Percentiles rank a stretch among this genome's conserved stretches.
These are phyloP conservation scores for Chaetogeoica ovagalla DNA, from an alignment of 2,888 invertebrate species.

Conservation along the genomic window DNA sequence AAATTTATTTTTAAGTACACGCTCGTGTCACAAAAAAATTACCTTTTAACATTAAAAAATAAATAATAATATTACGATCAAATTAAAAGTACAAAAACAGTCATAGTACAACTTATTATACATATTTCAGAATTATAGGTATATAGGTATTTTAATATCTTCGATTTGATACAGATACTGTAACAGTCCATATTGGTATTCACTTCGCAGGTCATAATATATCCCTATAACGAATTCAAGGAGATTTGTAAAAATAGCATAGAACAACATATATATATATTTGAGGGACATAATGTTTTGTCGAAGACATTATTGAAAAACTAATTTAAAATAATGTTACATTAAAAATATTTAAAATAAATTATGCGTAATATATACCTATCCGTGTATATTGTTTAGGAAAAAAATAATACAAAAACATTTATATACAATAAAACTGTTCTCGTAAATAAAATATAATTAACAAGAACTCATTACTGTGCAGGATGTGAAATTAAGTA, in stretches of 20 bases:
- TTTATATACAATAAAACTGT: constrained; percentile 16
- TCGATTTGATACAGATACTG: constrained; percentile 6
- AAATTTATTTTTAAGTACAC: constrained; percentile 28
- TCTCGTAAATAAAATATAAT: constrained; percentile 8
- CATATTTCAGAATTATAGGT: neutral
- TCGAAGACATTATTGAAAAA: constrained; percentile 12
- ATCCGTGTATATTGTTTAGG: neutral
- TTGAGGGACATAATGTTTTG: neutral
- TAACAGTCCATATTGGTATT: neutral
- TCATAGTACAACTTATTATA: constrained; percentile 17
- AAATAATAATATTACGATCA: constrained; percentile 22
- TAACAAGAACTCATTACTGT: constrained; percentile 16
- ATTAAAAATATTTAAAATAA: constrained; percentile 29
- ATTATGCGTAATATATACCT: neutral
- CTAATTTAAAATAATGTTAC: constrained; percentile 14
- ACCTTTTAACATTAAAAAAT: constrained; percentile 35
- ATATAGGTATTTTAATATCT: neutral
- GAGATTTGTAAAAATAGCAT: neutral
- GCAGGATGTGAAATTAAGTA: constrained; percentile 40
- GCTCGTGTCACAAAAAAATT: constrained; percentile 31
- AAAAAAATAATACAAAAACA: constrained; percentile 13
- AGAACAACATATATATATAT: neutral
- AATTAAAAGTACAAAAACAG: constrained; percentile 13
- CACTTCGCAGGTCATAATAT: neutral
- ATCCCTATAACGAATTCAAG: neutral